Conservation (phyloP, 2,113 vertebrate species). For the Fregetta grallaria region DNA sequence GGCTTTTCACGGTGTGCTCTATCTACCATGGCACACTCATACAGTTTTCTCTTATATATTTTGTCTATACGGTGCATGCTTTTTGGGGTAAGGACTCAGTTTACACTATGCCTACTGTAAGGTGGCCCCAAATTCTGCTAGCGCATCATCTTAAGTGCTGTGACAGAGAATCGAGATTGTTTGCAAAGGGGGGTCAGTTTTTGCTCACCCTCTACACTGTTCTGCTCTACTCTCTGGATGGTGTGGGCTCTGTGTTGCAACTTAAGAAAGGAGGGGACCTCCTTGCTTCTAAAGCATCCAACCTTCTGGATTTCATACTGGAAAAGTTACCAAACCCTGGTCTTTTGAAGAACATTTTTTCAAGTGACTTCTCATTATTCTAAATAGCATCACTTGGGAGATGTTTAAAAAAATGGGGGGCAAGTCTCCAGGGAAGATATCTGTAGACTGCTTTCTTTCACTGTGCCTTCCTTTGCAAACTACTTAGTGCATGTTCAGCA, state of each 20-base stretch:
- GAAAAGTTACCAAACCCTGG: neutral
- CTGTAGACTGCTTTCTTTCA: neutral
- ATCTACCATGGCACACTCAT: neutral
- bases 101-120: neutral
- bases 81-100: neutral
- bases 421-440: neutral
- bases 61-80: fast-evolving
- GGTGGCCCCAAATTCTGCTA: neutral
- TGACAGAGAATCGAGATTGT: neutral
- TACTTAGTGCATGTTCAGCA: neutral
- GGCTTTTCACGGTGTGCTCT: neutral
- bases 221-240: neutral
- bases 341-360: neutral
- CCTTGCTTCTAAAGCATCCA: neutral
- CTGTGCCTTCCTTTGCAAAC: neutral
- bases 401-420: neutral
- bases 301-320: neutral
- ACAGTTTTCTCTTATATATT: neutral
- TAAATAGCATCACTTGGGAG: neutral
- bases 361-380: neutral
- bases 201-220: neutral
- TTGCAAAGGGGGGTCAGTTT: neutral
- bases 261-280: neutral
- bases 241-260: neutral
- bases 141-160: neutral